These are phyloP conservation scores for Patella ulyssiponensis DNA, from an alignment of 2,888 invertebrate genomes.

Conservation along the genomic window DNA sequence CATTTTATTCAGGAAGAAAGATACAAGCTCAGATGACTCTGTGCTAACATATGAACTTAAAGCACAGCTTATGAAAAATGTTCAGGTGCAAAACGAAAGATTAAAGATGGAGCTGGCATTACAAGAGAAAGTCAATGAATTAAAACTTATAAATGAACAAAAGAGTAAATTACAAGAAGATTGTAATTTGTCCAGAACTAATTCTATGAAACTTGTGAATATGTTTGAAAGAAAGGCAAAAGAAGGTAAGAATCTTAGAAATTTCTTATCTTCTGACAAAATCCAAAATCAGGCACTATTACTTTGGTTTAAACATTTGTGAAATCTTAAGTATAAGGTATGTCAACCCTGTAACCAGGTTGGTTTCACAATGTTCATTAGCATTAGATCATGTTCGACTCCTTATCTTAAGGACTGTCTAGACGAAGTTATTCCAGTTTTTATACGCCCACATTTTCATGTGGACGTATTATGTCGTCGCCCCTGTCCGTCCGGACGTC, in stretches of 20 bases:
- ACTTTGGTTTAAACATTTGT: too few species aligned
- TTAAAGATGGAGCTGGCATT: constrained; percentile 58
- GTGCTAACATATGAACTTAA: constrained; percentile 61
- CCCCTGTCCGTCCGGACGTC: too few species aligned
- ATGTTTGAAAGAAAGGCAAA: constrained; percentile 61
- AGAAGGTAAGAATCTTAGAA: constrained; percentile 49
- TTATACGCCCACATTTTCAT: too few species aligned
- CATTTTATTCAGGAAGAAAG: constrained; percentile 34
- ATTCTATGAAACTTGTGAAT: constrained; percentile 55
- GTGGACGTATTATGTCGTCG: too few species aligned
- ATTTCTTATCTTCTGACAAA: too few species aligned
- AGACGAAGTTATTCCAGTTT: too few species aligned
- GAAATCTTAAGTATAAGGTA: too few species aligned
- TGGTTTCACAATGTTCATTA: too few species aligned
- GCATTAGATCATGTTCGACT: too few species aligned
- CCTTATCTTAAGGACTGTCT: too few species aligned
- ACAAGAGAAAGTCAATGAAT: constrained; percentile 56
- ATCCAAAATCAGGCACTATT: too few species aligned
- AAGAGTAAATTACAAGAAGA: constrained; percentile 50
- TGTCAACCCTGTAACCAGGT: too few species aligned
- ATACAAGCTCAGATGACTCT: constrained; percentile 58
- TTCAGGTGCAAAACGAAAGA: constrained; percentile 58
- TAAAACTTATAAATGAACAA: constrained; percentile 49
- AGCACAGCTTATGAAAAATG: constrained; percentile 57
- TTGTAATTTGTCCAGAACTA: constrained; percentile 50